These are phyloP conservation scores for Hippoglossus stenolepis DNA, from an alignment of 2,113 vertebrate genomes.

Conservation along the genomic window DNA sequence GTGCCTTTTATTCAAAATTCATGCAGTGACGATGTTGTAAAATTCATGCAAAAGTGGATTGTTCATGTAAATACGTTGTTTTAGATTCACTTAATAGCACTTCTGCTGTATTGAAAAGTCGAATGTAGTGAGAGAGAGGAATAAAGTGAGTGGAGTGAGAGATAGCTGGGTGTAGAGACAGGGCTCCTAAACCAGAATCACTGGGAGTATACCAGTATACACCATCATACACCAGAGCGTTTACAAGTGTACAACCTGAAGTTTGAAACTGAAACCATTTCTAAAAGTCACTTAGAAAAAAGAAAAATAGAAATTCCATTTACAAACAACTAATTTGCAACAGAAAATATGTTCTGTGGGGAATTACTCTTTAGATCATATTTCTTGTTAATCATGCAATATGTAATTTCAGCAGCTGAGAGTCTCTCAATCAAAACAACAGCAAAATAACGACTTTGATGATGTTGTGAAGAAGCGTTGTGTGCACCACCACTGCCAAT, in stretches of 20 bases:
- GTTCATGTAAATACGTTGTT: constrained; percentile 22
- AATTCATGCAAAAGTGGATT: constrained; percentile 14
- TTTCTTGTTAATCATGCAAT: too few species aligned
- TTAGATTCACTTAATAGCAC: not conserved
- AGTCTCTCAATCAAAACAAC: too few species aligned
- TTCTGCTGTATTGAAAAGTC: not conserved
- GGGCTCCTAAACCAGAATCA: too few species aligned
- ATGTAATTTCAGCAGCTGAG: too few species aligned
- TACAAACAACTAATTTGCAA: not conserved
- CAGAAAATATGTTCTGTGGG: too few species aligned
- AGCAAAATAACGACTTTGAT: too few species aligned
- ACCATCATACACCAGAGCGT: too few species aligned
- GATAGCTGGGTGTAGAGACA: not conserved
- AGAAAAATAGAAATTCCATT: not conserved
- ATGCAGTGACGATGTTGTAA: not conserved
- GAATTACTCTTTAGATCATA: too few species aligned
- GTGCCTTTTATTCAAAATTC: constrained; percentile 2
- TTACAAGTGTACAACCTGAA: not conserved
- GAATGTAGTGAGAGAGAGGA: not conserved
- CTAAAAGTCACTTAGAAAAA: not conserved
- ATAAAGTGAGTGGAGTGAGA: not conserved
- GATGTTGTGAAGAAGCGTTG: too few species aligned
- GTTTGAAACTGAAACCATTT: not conserved
- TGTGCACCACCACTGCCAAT: too few species aligned
- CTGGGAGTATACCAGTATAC: too few species aligned